Conservation (phyloP, 2,797 vertebrate genomes). For the Fringilla coelebs region DNA sequence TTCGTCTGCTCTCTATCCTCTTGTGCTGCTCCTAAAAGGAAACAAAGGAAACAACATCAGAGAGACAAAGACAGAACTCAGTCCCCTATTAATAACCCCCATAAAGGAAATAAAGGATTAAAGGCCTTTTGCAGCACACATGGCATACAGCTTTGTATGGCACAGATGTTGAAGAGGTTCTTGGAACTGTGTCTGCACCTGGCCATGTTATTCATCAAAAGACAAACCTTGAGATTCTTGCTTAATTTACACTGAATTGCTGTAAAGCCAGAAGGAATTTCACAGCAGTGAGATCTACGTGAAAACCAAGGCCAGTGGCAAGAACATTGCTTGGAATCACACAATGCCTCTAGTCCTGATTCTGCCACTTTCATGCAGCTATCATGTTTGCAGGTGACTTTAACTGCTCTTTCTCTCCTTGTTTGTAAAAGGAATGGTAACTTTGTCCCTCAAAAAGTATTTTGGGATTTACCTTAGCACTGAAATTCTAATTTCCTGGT, state of each 20-base stretch:
- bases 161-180: conserved; percentile 18
- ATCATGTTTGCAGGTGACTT: neutral
- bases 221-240: conserved; percentile 10
- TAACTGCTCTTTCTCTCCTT: neutral
- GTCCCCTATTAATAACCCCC: conserved; percentile 31
- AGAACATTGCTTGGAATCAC: neutral
- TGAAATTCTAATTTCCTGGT: neutral
- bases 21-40: conserved; percentile 31
- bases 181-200: conserved; percentile 4
- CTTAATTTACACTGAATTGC: neutral
- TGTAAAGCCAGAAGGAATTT: neutral
- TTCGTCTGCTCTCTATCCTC: conserved; percentile 49
- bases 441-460: neutral
- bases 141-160: neutral
- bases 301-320: neutral
- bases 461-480: neutral
- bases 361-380: neutral
- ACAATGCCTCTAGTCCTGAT: neutral
- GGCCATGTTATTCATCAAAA: neutral
- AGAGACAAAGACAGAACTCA: conserved; percentile 29
- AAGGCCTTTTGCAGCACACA: conserved; percentile 1
- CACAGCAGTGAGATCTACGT: neutral
- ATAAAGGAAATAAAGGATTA: conserved; percentile 57
- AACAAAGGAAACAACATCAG: conserved; percentile 48
- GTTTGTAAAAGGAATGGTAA: neutral